Conservation (phyloP, 2,797 vertebrate genomes). For the Chromis chromis region DNA sequence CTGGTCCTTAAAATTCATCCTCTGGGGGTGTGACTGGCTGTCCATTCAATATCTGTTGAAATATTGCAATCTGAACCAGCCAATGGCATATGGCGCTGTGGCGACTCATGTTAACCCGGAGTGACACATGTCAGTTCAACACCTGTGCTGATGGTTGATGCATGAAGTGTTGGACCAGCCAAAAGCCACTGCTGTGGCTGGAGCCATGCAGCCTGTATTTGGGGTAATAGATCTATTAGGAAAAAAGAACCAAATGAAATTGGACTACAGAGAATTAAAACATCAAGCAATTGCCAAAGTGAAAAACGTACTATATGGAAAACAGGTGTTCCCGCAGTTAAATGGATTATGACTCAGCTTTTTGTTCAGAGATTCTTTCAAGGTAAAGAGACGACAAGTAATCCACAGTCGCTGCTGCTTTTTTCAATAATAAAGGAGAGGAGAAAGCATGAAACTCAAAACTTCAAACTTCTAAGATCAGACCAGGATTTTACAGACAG, state of each 20-base stretch:
- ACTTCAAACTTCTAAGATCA: neutral
- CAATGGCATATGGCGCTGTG: too few relatives aligned
- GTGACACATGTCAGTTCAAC: too few relatives aligned
- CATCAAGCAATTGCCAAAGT: neutral
- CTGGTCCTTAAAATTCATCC: too few relatives aligned
- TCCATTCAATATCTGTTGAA: too few relatives aligned
- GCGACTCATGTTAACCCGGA: too few relatives aligned
- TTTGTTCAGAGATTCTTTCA: neutral
- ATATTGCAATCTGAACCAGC: too few relatives aligned
- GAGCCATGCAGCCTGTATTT: conserved; percentile 1
- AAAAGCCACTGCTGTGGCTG: neutral
- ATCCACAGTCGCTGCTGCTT: neutral
- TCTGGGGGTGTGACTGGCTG: too few relatives aligned
- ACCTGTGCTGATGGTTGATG: too few relatives aligned
- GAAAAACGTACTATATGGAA: neutral
- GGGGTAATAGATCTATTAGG: neutral
- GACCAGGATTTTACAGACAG: neutral
- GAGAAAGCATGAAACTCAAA: conserved; percentile 1
- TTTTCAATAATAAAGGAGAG: neutral
- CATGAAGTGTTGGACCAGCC: too few relatives aligned
- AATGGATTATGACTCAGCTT: conserved; percentile 7
- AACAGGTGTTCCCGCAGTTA: neutral
- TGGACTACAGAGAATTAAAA: neutral
- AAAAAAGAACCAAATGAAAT: neutral
- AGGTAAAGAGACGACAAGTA: neutral